Evolutionary conservation across 1,140 invertebrate species (phyloP), one percentile per base, ranked within the genome.

Genomic region (Acromyrmex heyeri): DNA sequence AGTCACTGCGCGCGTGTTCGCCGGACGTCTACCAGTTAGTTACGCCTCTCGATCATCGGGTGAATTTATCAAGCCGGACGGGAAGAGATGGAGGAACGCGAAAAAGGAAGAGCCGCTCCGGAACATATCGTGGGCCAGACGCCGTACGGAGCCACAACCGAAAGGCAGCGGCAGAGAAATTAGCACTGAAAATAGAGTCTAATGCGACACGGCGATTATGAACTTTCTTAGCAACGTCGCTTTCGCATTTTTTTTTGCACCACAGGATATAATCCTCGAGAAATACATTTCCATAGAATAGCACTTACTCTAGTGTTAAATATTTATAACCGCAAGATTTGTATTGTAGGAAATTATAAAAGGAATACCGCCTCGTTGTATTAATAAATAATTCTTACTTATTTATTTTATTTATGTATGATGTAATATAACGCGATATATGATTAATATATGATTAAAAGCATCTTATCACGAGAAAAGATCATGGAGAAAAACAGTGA

Each of bases 41-140:
- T 86, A 92, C 91, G 91, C 91, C 88, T 92, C 91, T 92, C 91
- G 91, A 92, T 92, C 91, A 91, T 90, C 89, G 88, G 55, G 65
- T 82, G 88, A 91, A 91, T 92, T 92, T 91, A 91, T 92, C 91
- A 88, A 90, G 85, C 61, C n/a, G 62, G 61, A 34, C 81, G 69
- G 85, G 85, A 30, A n/a, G 38, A 78, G 72, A 85, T 61, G 57
- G 21, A 72, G 61, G 38, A 83, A 72, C 18, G 79, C 14, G 30
- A 87, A 85, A 87, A 85, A 87, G 72, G 62, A 70, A 85, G 44
- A 81, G 50, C 21, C 77, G 77, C 30, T 50, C n/a, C 34, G 78
- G 50, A 85, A 76, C 27, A 62, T n/a, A 67, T 59, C 44, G 59
- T 44, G 12, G n/a, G 38, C 65, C 27, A 67, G 78, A 59, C 55